Conservation (phyloP, 1,140 invertebrate species). For the Drosophila bifasciata region DNA sequence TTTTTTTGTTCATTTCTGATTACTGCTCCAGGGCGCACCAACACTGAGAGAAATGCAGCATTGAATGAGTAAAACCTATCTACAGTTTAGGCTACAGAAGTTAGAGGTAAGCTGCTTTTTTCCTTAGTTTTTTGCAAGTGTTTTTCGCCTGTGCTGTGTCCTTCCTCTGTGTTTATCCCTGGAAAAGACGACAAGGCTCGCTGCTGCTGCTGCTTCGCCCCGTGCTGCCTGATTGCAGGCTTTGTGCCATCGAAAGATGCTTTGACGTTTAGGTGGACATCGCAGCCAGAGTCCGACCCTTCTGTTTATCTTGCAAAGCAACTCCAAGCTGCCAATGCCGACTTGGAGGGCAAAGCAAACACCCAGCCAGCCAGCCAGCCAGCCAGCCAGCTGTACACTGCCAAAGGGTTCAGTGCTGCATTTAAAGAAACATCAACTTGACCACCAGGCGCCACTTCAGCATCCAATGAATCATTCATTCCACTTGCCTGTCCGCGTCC, state of each 20-base stretch:
- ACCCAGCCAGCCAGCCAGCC: conserved; percentile 18
- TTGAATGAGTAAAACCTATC: not conserved
- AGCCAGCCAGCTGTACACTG: conserved; percentile 1
- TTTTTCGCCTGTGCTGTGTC: conserved; percentile 5
- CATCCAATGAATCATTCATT: conserved; percentile 50
- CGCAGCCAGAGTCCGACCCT: not conserved
- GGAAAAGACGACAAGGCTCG: conserved; percentile 25
- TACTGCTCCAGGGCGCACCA: conserved; percentile 17
- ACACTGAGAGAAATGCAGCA: conserved; percentile 20
- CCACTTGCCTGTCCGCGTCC: conserved; percentile 13
- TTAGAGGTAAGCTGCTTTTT: no score
- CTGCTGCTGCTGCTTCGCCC: conserved; percentile 6
- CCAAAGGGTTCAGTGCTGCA: conserved; percentile 23
- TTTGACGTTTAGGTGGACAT: conserved; percentile 20
- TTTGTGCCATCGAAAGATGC: conserved; percentile 38
- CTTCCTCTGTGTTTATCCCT: conserved; percentile 38
- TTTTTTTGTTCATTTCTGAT: conserved; percentile 48
- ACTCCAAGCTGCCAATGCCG: conserved; percentile 40
- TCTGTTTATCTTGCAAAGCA: conserved; percentile 37
- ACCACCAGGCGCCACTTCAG: conserved; percentile 27
- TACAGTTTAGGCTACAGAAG: not conserved
- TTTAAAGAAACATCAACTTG: conserved; percentile 41
- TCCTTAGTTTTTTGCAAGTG: conserved; percentile 10
- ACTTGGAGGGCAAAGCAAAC: conserved; percentile 41
- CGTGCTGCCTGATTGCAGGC: conserved; percentile 39